Conservation (phyloP, 2,113 vertebrate genomes). For the Ciconia maguari region DNA sequence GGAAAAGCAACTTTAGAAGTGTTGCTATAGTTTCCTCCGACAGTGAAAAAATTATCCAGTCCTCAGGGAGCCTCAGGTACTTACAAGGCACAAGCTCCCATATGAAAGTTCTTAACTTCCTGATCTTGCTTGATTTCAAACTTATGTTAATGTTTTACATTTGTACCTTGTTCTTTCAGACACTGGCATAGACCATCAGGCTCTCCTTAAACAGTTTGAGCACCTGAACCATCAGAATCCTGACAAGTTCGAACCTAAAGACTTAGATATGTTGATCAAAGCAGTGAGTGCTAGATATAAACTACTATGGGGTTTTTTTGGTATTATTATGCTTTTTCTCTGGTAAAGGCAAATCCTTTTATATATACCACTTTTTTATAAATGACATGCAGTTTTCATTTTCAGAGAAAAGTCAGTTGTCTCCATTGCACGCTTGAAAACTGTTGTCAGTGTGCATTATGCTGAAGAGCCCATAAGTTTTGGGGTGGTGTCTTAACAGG, state of each 20-base stretch:
- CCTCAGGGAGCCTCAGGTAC: not conserved
- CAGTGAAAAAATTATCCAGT: not conserved
- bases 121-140: not conserved
- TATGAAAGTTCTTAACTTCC: not conserved
- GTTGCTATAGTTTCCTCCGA: not conserved
- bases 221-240: slow-evolving; percentile 97
- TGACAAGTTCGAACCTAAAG: slow-evolving; percentile 92
- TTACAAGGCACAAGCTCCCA: not conserved
- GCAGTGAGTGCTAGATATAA: slow-evolving; percentile 77
- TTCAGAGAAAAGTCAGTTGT: not conserved
- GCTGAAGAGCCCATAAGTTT: not conserved
- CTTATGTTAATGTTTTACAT: not conserved
- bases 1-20: not conserved
- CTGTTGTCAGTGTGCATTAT: not conserved
- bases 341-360: not conserved
- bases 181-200: slow-evolving; percentile 87
- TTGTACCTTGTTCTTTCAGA: slow-evolving; percentile 65
- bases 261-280: slow-evolving; percentile 94
- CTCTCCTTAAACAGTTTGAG: slow-evolving; percentile 94
- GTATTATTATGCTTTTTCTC: not conserved
- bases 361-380: not conserved
- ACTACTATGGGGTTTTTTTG: not conserved
- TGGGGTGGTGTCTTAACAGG: not conserved
- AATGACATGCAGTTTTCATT: not conserved
- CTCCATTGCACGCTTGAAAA: not conserved